Base-by-base conservation (phyloP, 2,113 vertebrate species). In the Sisor rabdophorus region DNA sequence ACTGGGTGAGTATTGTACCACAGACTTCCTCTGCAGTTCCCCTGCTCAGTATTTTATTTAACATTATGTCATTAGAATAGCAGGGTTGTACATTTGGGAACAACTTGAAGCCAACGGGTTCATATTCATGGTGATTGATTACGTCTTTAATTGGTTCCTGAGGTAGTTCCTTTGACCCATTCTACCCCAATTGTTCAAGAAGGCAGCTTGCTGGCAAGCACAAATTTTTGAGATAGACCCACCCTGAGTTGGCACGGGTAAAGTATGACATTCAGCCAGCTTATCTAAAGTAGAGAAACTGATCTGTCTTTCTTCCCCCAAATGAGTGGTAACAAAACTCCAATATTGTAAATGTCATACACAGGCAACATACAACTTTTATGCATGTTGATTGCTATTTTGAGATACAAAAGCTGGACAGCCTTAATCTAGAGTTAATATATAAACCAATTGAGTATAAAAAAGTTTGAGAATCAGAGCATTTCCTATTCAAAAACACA, bases 201-300 rank as follows among this genome's bases (percentile, higher is more conserved):
- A 80, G 75, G 55, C 77, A 77, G 60, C 75, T 81, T 82, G 79
- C 76, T 87, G 85, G 79, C 85, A 85, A 76, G 76, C 54, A n/a
- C 81, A 77, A 80, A 44, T 60, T 77, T 40, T 26, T 19, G 72
- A 76, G 48, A 68, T 79, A 80, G 69, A 65, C 75, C 71, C 65
- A 48, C 60, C 83, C 83, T 75, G 73, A 61, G 74, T 75, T 83
- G 82, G 73, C 56, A 1, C 71, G 76, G 44, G 75, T 58, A 75
- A 77, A 65, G 77, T 87, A 82, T 88, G 87, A 87, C 84, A 89
- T 84, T 77, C 40, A 59, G 61, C 65, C 59, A 71, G 71, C 82
- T 89, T 91, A 88, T 89, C 88, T 84, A 40, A 64, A 30, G 22
- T 52, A 7, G 50, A 73, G 50, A 58, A 74, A 76, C 75, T 26